phyloP scores from a whole-genome alignment of 2,888 invertebrate genomes.

The Pammene fasciana region DNA sequence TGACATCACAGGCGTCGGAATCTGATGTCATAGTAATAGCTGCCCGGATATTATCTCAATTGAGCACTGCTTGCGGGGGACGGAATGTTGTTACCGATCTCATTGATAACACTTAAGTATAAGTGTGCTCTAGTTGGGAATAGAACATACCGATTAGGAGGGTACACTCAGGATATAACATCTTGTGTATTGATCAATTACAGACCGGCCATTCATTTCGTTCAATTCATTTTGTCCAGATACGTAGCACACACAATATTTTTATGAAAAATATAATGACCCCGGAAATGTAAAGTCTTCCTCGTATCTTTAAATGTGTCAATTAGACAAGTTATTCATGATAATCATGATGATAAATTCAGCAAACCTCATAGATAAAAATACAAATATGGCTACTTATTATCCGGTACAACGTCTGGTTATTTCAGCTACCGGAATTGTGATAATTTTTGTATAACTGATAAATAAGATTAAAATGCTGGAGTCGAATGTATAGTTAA shows the following conservation, averaged over 20 bases:
- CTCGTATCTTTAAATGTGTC: too few species aligned
- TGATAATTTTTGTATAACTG: not conserved
- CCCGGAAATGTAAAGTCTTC: too few species aligned
- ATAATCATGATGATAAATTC: too few species aligned
- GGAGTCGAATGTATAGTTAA: not conserved
- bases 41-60: conserved; percentile 64
- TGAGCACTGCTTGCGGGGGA: conserved; percentile 47
- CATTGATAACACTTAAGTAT: conserved; percentile 35
- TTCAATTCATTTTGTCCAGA: not conserved
- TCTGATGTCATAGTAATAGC: conserved; percentile 60
- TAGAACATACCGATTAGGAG: not conserved
- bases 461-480: not conserved
- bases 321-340: too few species aligned
- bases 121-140: conserved; percentile 1
- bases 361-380: not conserved
- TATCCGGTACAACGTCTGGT: not conserved
- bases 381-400: not conserved
- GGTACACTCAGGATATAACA: too few species aligned
- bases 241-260: too few species aligned
- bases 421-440: conserved; percentile 11
- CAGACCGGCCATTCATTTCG: not conserved
- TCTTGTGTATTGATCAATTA: too few species aligned
- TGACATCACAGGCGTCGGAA: conserved; percentile 57
- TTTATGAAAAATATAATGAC: too few species aligned
- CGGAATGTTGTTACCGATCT: conserved; percentile 41